Evolutionary conservation across 30 jellyfish, hydroid and myxozoan species (phyloP).

Genomic region (Mastigias papua): DNA sequence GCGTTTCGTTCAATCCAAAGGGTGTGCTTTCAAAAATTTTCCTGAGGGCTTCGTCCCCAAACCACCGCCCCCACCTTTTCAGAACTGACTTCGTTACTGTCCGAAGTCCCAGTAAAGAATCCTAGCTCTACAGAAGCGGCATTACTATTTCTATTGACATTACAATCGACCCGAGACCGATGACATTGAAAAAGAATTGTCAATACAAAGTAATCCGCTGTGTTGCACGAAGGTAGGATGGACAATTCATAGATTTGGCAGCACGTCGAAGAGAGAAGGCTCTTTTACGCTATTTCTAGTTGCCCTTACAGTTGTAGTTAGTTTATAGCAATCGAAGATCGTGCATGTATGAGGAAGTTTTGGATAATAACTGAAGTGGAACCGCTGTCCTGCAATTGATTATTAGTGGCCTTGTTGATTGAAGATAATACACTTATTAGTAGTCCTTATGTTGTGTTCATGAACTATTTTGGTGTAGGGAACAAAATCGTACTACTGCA

Average conservation of each 20-base stretch:
- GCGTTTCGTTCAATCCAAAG: too few relatives aligned
- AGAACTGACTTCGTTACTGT: too few relatives aligned
- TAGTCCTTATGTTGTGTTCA: neutral
- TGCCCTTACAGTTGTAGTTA: neutral
- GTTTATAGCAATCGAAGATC: neutral
- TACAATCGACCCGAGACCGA: neutral
- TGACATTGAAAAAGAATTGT: constrained; percentile 3
- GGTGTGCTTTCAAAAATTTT: too few relatives aligned
- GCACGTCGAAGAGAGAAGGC: neutral
- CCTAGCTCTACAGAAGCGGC: too few relatives aligned
- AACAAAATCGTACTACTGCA: neutral
- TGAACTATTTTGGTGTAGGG: neutral
- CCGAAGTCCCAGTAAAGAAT: too few relatives aligned
- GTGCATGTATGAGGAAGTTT: neutral
- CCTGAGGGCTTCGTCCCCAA: too few relatives aligned
- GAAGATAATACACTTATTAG: neutral
- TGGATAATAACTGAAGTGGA: neutral
- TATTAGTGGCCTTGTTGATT: neutral
- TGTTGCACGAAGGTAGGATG: neutral
- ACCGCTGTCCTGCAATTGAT: neutral
- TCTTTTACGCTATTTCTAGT: neutral
- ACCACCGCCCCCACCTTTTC: too few relatives aligned
- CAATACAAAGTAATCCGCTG: neutral
- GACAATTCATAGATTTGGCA: neutral
- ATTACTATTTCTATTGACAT: neutral